These are phyloP conservation scores for Pseudonaja textilis DNA, from an alignment of 2,113 vertebrate species.

Conservation along the genomic window DNA sequence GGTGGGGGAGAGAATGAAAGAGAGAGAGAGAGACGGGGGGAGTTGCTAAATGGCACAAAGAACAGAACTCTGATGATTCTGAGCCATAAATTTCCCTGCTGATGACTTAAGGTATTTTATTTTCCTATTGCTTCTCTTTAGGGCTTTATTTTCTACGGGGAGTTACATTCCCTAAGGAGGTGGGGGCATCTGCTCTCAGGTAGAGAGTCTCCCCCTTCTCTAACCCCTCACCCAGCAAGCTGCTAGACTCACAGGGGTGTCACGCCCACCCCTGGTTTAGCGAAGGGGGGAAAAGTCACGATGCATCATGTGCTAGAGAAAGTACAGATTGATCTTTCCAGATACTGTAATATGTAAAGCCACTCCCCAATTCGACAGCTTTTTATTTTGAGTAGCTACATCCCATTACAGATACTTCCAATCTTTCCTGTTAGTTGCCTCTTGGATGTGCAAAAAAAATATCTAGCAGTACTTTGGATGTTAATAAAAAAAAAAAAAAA, in stretches of 20 bases:
- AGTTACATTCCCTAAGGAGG: not conserved
- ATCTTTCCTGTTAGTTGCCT: not conserved
- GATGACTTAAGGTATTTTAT: not conserved
- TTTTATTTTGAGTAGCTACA: not conserved
- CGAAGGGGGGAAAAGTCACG: too few species aligned
- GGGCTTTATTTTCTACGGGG: not conserved
- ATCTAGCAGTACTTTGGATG: not conserved
- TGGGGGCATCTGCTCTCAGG: not conserved
- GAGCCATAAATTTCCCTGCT: slow-evolving; percentile 27
- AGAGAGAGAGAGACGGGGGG: not conserved
- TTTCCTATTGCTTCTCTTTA: not conserved
- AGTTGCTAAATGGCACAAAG: not conserved
- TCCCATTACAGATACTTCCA: not conserved
- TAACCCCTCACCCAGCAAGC: not conserved
- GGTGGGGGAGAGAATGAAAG: too few species aligned
- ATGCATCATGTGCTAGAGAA: not conserved
- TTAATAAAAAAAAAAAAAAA: not conserved
- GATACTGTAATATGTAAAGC: not conserved
- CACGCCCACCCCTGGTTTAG: too few species aligned
- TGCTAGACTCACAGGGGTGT: too few species aligned
- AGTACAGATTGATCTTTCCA: not conserved
- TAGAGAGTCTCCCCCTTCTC: too few species aligned
- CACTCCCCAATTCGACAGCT: not conserved
- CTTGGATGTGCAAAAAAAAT: not conserved
- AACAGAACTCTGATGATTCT: slow-evolving; percentile 24